Conservation (phyloP, 2,113 vertebrate genomes). For the Bufo gargarizans region DNA sequence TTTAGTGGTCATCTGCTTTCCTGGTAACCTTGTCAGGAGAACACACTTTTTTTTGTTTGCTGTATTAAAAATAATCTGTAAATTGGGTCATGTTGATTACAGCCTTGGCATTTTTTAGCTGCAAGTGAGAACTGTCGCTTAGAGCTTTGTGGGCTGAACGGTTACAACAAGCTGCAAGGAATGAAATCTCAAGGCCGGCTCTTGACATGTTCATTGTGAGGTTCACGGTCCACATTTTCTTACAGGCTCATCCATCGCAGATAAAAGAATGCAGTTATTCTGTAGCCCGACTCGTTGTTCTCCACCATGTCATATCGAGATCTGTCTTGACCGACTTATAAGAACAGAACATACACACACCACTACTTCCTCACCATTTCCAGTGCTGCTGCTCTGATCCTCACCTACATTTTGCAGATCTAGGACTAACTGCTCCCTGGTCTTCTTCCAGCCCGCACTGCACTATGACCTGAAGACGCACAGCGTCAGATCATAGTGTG, state of each 20-base stretch:
- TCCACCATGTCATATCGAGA: background rate
- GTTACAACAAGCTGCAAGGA: constrained; percentile 2
- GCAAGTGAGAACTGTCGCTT: background rate
- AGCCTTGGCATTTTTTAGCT: constrained; percentile 33
- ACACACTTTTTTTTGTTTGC: background rate
- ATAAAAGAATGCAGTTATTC: background rate
- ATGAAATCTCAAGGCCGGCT: constrained; percentile 18
- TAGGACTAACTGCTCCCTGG: too few species aligned
- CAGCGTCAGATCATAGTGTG: too few species aligned
- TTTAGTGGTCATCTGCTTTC: background rate
- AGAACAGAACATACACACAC: too few species aligned
- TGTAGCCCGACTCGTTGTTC: background rate
- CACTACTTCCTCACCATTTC: too few species aligned
- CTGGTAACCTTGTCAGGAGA: constrained; percentile 30
- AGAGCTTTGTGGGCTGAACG: background rate
- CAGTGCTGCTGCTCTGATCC: too few species aligned
- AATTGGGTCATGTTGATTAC: constrained; percentile 45
- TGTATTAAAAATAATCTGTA: constrained; percentile 31
- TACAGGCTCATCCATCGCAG: background rate
- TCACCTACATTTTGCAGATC: too few species aligned
- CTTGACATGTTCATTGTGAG: constrained; percentile 11
- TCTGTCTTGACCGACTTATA: background rate
- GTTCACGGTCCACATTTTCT: background rate
- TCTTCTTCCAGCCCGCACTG: too few species aligned
- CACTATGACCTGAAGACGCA: too few species aligned